Conservation (phyloP, 2,888 invertebrate genomes). For the Neoascia interrupta region DNA sequence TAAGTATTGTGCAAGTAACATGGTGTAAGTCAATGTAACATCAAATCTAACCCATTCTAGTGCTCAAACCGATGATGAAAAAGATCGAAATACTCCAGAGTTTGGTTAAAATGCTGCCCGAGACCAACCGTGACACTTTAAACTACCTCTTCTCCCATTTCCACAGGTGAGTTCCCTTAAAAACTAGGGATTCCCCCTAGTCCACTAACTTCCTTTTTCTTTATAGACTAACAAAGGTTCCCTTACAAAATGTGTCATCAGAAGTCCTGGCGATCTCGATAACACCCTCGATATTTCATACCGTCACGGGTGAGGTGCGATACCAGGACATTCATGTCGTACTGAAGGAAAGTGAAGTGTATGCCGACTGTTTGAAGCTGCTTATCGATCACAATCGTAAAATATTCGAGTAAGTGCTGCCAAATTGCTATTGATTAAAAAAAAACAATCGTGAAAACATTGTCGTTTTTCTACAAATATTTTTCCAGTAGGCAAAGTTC, state of each 20-base stretch:
- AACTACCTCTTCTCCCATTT: constrained; percentile 77
- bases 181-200: not conserved
- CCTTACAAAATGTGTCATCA: constrained; percentile 76
- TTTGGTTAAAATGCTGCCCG: constrained; percentile 77
- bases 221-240: constrained; percentile 78
- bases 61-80: constrained; percentile 73
- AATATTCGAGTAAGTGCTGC: constrained; percentile 77
- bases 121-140: constrained; percentile 77
- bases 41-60: no score
- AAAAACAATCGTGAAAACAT: constrained; percentile 16
- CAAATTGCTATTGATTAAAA: not conserved
- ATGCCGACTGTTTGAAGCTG: constrained; percentile 76
- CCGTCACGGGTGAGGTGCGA: constrained; percentile 74
- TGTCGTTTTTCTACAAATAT: constrained; percentile 17
- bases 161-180: constrained; percentile 72
- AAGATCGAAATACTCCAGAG: constrained; percentile 77
- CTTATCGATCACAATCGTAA: constrained; percentile 77
- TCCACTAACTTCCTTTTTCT: constrained; percentile 53
- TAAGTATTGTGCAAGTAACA: constrained; percentile 71
- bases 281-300: constrained; percentile 78
- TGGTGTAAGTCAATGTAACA: not conserved
- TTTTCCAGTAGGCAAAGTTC: constrained; percentile 44
- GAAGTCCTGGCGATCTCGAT: constrained; percentile 77
- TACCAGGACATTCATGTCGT: constrained; percentile 75
- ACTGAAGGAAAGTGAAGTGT: constrained; percentile 75